Evolutionary conservation across 2,888 invertebrate genomes (phyloP), one percentile per base, ranked within the genome.

Genomic region (Sarcophaga rosellei): DNA sequence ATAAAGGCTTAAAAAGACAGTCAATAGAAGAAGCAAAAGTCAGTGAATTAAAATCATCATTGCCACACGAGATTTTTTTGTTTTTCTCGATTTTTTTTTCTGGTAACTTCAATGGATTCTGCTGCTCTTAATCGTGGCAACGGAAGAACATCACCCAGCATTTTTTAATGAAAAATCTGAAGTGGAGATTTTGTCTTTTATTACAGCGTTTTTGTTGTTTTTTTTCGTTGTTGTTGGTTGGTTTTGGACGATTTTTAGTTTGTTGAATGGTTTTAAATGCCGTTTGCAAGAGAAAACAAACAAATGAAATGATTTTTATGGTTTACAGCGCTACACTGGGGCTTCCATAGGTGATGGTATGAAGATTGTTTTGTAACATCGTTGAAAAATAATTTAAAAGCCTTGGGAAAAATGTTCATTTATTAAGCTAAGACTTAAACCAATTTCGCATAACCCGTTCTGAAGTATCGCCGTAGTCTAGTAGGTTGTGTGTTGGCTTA

Each of bases 141-240:
- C 63, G 44, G 6, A 53, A 25, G 68, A 70, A 68, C 61, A 69
- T 63, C 79, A 35, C 10, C 8, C 35, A 82, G 77, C 74, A 25
- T 66, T 81, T 81, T 86, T 86, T 53, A 86, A 86, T 86, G 84
- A 86, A 86, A 86, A 86, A 78, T 84, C 66, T 86, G 61, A 84
- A 86, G 86, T 84, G 76, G 78, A 70, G 75, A 84, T 86, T 84
- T 78, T 80, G 68, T 72, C 73, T 83, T 80, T 83, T 78, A 73
- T 83, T 83, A 20, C 68, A 53, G 45, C 65, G 63, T 70, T 68
- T 23, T 12, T 20, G 53, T 11, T 21, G 12, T 3, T 1, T 66
- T 44, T 15, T 53, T 68, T 20, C n/a, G n/a, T 68, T 66, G 65
- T 70, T 70, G 69, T 61, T 47, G 61, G 35, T 65, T 72, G 35